Conservation (phyloP, 2,113 vertebrate species). For the Rhea pennata region DNA sequence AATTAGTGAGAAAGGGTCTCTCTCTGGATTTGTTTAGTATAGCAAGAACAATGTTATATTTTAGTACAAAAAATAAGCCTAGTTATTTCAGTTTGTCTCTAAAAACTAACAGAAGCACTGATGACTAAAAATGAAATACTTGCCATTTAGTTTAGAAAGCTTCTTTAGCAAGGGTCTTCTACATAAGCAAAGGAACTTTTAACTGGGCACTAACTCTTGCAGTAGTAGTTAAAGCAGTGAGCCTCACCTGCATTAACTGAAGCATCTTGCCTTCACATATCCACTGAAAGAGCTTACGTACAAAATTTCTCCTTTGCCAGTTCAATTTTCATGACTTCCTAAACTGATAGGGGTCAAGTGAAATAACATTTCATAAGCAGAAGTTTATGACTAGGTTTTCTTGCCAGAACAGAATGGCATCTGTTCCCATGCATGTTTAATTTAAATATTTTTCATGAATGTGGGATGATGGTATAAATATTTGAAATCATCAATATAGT, state of each 20-base stretch:
- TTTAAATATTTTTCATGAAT: slow-evolving; percentile 76
- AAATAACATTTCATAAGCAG: slow-evolving; percentile 69
- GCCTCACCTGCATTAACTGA: slow-evolving; percentile 30
- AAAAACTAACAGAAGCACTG: neutral
- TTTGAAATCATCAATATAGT: slow-evolving; percentile 77
- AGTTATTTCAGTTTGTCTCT: neutral
- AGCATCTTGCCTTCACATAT: slow-evolving; percentile 45
- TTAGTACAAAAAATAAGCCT: neutral
- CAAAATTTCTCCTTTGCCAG: slow-evolving; percentile 50
- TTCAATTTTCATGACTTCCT: slow-evolving; percentile 68
- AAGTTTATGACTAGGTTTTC: slow-evolving; percentile 72
- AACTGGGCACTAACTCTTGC: neutral
- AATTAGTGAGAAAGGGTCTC: neutral
- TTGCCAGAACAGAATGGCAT: slow-evolving; percentile 72
- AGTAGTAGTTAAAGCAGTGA: slow-evolving; percentile 1
- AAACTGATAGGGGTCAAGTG: slow-evolving; percentile 65
- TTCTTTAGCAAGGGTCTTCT: neutral
- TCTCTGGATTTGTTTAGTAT: neutral
- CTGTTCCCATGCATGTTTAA: slow-evolving; percentile 75
- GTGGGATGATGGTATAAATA: slow-evolving; percentile 76
- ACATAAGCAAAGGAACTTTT: neutral
- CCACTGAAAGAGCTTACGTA: slow-evolving; percentile 44
- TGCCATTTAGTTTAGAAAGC: neutral
- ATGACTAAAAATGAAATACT: neutral
- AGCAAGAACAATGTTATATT: neutral